Conservation (phyloP, 2,797 vertebrate species). For the Syngnathus acus region DNA sequence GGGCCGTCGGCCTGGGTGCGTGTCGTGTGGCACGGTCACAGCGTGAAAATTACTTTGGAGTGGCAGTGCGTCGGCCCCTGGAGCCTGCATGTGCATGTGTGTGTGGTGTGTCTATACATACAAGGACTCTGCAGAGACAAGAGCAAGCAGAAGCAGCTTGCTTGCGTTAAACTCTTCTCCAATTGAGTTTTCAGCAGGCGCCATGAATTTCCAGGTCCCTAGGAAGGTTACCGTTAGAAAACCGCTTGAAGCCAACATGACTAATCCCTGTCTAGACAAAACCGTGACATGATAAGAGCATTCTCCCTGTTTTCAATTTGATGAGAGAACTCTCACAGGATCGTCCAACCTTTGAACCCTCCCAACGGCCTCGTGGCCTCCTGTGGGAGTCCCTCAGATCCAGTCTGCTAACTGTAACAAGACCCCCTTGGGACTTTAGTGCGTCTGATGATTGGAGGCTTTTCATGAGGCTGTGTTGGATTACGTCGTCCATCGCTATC, state of each 20-base stretch:
- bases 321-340: conserved; percentile 34
- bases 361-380: conserved; percentile 22
- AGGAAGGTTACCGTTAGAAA: neutral
- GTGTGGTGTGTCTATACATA: neutral
- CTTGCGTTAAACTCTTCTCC: conserved; percentile 35
- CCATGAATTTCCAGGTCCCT: conserved; percentile 11
- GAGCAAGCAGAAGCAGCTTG: neutral
- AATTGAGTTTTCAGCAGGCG: conserved; percentile 37
- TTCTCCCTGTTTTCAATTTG: conserved; percentile 13
- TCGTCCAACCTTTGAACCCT: conserved; percentile 42
- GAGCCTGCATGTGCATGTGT: conserved; percentile 16
- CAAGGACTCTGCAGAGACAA: too few species aligned
- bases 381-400: conserved; percentile 7
- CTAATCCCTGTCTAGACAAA: neutral
- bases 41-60: conserved; percentile 71
- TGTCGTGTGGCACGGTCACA: conserved; percentile 53
- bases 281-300: neutral
- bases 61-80: conserved; percentile 39
- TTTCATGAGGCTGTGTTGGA: conserved; percentile 49
- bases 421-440: conserved; percentile 37
- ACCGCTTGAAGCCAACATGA: conserved; percentile 3
- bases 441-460: conserved; percentile 41
- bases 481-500: conserved; percentile 41
- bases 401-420: conserved; percentile 42
- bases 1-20: conserved; percentile 49